Percentiles rank a stretch among this genome's conserved stretches.
phyloP scores from a whole-genome alignment of 2,113 vertebrate genomes.

The Procavia capensis region DNA sequence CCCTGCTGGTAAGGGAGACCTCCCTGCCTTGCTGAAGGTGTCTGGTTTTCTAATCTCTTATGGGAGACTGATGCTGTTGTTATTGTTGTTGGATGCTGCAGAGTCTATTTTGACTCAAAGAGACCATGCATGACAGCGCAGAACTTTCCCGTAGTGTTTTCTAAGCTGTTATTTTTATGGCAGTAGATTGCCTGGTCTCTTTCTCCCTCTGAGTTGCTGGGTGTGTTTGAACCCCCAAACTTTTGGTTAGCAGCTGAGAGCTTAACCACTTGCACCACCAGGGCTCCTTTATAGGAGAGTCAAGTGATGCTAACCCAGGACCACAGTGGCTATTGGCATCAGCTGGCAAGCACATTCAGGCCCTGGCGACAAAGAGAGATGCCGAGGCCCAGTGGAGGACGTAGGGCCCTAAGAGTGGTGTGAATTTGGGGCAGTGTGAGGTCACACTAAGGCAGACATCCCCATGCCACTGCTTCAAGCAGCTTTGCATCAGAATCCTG shows the following conservation, averaged over 20 bases:
- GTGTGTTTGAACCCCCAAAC: neutral
- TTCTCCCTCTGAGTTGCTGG: neutral
- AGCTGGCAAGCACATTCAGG: neutral
- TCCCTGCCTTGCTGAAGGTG: neutral
- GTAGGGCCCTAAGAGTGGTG: too few relatives aligned
- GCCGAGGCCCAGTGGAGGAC: neutral
- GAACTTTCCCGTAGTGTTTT: neutral
- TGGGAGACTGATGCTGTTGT: neutral
- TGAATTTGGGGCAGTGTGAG: too few relatives aligned
- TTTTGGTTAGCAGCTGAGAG: neutral
- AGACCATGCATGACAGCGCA: rapidly evolving
- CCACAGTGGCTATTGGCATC: neutral
- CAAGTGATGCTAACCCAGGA: too few relatives aligned
- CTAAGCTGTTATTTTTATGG: neutral
- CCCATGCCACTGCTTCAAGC: too few relatives aligned
- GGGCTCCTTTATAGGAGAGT: too few relatives aligned
- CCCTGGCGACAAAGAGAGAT: neutral
- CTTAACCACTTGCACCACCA: neutral
- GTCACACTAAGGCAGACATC: too few relatives aligned
- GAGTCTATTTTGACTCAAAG: neutral
- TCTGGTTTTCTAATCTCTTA: neutral
- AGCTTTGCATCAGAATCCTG: too few relatives aligned
- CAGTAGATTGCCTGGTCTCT: neutral
- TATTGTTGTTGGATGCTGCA: too few relatives aligned
- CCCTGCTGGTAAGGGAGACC: too few relatives aligned